Conservation (phyloP, 2,797 vertebrate species). For the Arnoldichthys spilopterus region DNA sequence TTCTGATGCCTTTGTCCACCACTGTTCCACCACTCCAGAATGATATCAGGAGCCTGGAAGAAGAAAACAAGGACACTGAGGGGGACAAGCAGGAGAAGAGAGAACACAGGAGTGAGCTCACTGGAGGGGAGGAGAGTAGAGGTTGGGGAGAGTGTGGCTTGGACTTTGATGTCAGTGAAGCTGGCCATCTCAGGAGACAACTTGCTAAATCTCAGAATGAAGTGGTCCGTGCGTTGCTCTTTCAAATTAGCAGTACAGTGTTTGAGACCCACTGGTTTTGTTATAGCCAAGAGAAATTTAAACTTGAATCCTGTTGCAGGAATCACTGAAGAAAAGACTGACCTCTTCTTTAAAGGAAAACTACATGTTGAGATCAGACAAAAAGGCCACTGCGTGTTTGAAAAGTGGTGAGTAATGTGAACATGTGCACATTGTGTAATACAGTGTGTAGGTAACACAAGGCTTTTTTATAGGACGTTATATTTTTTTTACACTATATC, state of each 20-base stretch:
- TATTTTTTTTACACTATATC: too few species aligned
- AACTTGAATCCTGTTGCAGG: conserved; percentile 44
- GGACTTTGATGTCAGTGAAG: background rate
- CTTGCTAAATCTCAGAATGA: conserved; percentile 20
- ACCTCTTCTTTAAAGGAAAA: conserved; percentile 54
- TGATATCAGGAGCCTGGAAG: background rate
- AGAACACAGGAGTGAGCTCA: background rate
- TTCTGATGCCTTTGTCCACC: conserved; percentile 18
- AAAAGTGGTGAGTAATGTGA: conserved; percentile 16
- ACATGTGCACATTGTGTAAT: background rate
- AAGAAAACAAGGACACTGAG: background rate
- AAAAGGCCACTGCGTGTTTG: background rate
- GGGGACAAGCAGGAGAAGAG: background rate
- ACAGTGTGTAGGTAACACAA: background rate
- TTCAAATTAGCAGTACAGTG: too few species aligned
- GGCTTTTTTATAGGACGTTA: too few species aligned
- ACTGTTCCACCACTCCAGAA: background rate
- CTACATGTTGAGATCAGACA: conserved; percentile 45
- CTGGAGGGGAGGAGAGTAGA: background rate
- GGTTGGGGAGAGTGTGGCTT: background rate
- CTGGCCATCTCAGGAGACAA: conserved; percentile 10
- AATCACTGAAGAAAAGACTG: conserved; percentile 54
- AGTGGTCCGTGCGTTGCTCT: conserved; percentile 9
- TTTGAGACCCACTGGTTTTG: background rate
- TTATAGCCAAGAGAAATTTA: background rate